Evolutionary conservation across 1,140 invertebrate genomes (phyloP), one percentile per base, ranked within the genome.

Genomic region (Drosophila willistoni): DNA sequence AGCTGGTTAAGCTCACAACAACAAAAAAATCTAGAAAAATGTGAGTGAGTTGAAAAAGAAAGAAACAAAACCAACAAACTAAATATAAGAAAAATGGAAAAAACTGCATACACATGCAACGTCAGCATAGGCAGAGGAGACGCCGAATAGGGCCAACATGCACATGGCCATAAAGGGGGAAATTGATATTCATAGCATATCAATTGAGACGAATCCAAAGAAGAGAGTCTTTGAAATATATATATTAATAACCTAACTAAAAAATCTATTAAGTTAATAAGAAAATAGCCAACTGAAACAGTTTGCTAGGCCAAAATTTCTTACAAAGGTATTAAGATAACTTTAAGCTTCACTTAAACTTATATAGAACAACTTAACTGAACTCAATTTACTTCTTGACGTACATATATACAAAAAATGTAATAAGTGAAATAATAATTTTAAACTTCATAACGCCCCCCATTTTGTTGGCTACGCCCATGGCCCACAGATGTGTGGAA

Each of bases 81-180:
- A 9, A 14, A 39, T 39, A 55, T 33, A 39, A 63, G 65, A 63
- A 17, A 73, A 17, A 73, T 59, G 29, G 7, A 69, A 29, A 56
- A 56, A 72, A 55, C 34, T 82, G 75, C 79, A 77, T 79, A 79
- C 79, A 77, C 82, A 79, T 86, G 82, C 79, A 86, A 86, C 77
- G 44, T 66, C 66, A 66, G 77, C 55, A 9, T 17, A 2, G 39
- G 33, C 72, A 56, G 17, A 12, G 36, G n/a, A 25, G 39, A 41
- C 39, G 47, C 68, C 56, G n/a, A 41, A 22, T 42, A 61, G 62
- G 78, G 34, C 33, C 55, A 60, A 47, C 60, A 22, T 19, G 9
- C 9, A 51, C 9, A 51, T 51, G 44, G 44, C 55, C 67, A 70
- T 39, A 64, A 55, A 39, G 12, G 3, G 12, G 36, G 29, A 25